Conservation (phyloP, 2,113 vertebrate genomes). For the Danionella cerebrum region DNA sequence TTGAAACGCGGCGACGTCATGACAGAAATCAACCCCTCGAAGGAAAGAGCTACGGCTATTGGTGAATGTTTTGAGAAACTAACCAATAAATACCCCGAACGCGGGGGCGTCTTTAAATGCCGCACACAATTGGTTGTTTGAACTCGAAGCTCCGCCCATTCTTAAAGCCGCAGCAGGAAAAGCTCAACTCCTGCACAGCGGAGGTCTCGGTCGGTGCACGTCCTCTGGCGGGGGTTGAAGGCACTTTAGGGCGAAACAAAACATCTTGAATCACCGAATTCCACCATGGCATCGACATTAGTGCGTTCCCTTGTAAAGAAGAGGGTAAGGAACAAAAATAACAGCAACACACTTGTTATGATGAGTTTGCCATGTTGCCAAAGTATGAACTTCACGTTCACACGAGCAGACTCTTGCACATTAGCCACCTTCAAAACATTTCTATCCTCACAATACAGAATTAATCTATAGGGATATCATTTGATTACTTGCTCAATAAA, state of each 20-base stretch:
- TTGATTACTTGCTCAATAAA: no score
- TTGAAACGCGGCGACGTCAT: neutral
- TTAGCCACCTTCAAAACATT: neutral
- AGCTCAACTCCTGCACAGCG: neutral
- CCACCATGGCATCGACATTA: constrained; percentile 55
- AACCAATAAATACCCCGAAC: neutral
- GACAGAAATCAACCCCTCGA: neutral
- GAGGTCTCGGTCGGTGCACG: neutral
- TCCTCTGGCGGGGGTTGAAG: neutral
- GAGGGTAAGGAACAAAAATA: constrained; percentile 50
- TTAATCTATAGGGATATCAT: no score
- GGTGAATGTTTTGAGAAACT: neutral
- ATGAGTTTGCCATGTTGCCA: neutral
- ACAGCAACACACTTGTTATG: neutral
- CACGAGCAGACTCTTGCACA: neutral
- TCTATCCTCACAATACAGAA: no score
- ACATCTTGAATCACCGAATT: neutral
- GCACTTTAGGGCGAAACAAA: neutral
- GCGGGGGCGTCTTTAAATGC: neutral
- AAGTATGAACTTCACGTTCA: constrained; percentile 4
- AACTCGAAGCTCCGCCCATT: constrained; percentile 32
- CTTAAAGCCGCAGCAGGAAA: neutral
- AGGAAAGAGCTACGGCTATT: neutral
- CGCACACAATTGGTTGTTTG: constrained; percentile 11
- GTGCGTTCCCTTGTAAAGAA: constrained; percentile 53